Base-by-base conservation (phyloP, 2,797 vertebrate genomes). In the Momotus momota region DNA sequence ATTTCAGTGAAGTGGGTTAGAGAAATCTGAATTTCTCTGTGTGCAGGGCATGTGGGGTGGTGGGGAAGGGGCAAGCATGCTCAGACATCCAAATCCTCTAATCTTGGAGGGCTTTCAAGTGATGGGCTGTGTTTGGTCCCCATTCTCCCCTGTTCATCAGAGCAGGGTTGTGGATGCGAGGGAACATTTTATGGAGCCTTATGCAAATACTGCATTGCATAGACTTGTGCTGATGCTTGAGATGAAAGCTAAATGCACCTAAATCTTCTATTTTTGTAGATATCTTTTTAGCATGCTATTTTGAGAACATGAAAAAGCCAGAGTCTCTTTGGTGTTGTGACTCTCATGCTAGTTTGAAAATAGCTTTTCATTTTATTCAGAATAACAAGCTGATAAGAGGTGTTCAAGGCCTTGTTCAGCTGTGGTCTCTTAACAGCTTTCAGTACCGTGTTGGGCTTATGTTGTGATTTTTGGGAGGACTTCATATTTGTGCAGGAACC, bases 201-300 rank as follows among this genome's bases (percentile, higher is more conserved):
- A 70, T 0, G 17, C 77, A 94, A 81, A 81, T 73, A 23, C 43
- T 72, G 48, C 0, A 0, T 81, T 80, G 66, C 33, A 49, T 64
- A 93, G 48, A 43, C 66, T 82, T 73, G 29, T 73, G 55, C 80
- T 80, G 65, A 83, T 87, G 65, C 88, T 86, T 0, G 0, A 92
- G 86, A 96, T 95, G 83, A 93, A 95, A 97, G 88, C 5, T 6
- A 62, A 93, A 86, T 41, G 62, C 81, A 96, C 88, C 86, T 82
- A 88, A 88, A 94, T 51, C 48, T 77, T 88, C 83, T 93, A 75
- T 94, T 91, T 97, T 86, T 90, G 60, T 91, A 90, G 43, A 70
- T 0, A 0, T 85, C 75, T 84, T 93, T 86, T 49, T 58, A 90
- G 51, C 25, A 10, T 81, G 80, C 91, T 96, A 91, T 93, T 95